Evolutionary conservation across 2,888 invertebrate species (phyloP).

Genomic region (Pegoplata infirma): DNA sequence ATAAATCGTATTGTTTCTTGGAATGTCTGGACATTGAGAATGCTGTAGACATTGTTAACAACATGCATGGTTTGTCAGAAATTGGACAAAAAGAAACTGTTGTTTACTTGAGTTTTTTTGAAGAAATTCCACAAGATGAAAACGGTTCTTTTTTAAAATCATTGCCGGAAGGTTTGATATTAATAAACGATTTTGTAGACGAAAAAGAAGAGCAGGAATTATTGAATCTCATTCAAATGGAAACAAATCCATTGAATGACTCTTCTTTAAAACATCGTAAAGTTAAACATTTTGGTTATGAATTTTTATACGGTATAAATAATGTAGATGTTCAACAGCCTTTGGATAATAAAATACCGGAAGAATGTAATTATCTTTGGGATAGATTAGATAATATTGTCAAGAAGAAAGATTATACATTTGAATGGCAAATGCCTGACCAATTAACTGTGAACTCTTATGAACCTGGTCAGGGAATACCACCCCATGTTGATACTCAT

Average conservation of each 20-base stretch:
- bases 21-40: slow-evolving; percentile 80
- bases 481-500: slow-evolving; percentile 96
- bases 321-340: slow-evolving; percentile 87
- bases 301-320: slow-evolving; percentile 92
- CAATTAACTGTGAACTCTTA: slow-evolving; percentile 93
- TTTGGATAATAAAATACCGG: slow-evolving; percentile 84
- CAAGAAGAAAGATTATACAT: slow-evolving; percentile 75
- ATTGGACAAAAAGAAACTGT: slow-evolving; percentile 81
- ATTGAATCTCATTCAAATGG: slow-evolving; percentile 72
- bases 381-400: slow-evolving; percentile 71
- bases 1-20: slow-evolving; percentile 90
- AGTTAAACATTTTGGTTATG: slow-evolving; percentile 95
- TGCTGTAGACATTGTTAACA: slow-evolving; percentile 81
- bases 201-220: slow-evolving; percentile 83
- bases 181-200: slow-evolving; percentile 86
- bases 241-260: slow-evolving; percentile 54
- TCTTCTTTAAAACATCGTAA: slow-evolving; percentile 86
- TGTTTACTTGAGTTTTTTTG: slow-evolving; percentile 81
- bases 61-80: slow-evolving; percentile 81
- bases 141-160: slow-evolving; percentile 73
- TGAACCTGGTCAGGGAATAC: slow-evolving; percentile 93
- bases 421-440: slow-evolving; percentile 81
- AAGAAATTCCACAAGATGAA: slow-evolving; percentile 65
- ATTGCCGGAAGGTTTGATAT: slow-evolving; percentile 84
- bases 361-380: slow-evolving; percentile 84